Conservation (phyloP, 2,888 invertebrate genomes). For the Thumatha senex region DNA sequence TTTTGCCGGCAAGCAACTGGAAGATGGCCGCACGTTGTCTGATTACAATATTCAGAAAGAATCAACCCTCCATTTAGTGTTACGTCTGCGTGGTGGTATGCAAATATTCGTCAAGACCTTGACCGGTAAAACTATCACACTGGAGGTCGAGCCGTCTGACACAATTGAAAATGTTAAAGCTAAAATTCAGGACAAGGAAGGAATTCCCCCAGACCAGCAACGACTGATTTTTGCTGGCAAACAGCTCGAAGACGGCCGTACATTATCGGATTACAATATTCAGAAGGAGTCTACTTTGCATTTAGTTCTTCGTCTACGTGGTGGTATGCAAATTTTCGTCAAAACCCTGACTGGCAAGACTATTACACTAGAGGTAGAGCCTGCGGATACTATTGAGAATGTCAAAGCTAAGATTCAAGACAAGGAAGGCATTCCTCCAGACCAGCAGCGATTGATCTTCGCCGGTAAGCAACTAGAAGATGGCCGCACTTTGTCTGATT, state of each 20-base stretch:
- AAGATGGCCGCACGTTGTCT: slow-evolving; percentile 21
- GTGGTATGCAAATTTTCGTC: slow-evolving; percentile 33
- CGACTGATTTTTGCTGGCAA: slow-evolving; percentile 32
- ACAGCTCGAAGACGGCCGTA: slow-evolving; percentile 28
- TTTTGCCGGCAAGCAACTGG: slow-evolving; percentile 31
- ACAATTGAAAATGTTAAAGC: slow-evolving; percentile 34
- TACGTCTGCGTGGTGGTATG: slow-evolving; percentile 32
- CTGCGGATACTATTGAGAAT: slow-evolving; percentile 30
- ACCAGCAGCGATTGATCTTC: slow-evolving; percentile 28
- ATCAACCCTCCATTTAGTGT: slow-evolving; percentile 18
- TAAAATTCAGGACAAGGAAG: slow-evolving; percentile 33
- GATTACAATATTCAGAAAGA: slow-evolving; percentile 35
- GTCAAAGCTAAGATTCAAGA: slow-evolving; percentile 31
- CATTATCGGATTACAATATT: slow-evolving; percentile 23
- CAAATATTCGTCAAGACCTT: slow-evolving; percentile 31
- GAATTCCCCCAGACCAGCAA: slow-evolving; percentile 33
- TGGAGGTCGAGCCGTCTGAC: slow-evolving; percentile 26
- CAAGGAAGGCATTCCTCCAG: slow-evolving; percentile 29
- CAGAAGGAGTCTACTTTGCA: slow-evolving; percentile 27
- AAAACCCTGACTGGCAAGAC: slow-evolving; percentile 28
- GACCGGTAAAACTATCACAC: slow-evolving; percentile 26
- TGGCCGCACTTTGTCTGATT: slow-evolving; percentile 18
- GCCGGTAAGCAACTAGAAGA: slow-evolving; percentile 30
- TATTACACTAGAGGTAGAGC: slow-evolving; percentile 21
- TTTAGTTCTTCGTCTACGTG: slow-evolving; percentile 20